Percentiles rank a stretch among this genome's conserved stretches.
Conservation (phyloP, 2,888 invertebrate genomes). For the Drosophila cognata region DNA sequence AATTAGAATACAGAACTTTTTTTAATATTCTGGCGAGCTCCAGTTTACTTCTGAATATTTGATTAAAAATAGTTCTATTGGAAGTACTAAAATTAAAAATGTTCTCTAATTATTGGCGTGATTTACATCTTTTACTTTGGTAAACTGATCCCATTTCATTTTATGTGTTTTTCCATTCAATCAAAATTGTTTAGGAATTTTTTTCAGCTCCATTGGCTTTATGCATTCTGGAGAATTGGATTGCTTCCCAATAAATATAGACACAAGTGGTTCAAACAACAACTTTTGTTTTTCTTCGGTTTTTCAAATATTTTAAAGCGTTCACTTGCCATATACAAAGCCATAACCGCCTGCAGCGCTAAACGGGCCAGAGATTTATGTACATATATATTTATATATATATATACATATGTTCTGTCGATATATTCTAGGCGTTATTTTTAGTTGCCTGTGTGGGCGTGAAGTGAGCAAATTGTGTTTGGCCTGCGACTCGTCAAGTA, state of each 20-base stretch:
- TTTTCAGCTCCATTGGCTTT: background rate
- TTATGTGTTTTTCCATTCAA: background rate
- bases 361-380: constrained; percentile 37
- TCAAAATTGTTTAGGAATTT: background rate
- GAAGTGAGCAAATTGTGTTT: constrained; percentile 57
- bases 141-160: background rate
- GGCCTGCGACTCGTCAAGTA: constrained; percentile 61
- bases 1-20: background rate
- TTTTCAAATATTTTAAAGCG: constrained; percentile 40
- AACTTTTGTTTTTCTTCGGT: constrained; percentile 5
- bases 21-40: background rate
- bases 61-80: background rate
- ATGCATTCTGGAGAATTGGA: constrained; percentile 39
- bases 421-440: constrained; percentile 56
- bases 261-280: constrained; percentile 35
- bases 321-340: constrained; percentile 41
- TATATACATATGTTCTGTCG: background rate
- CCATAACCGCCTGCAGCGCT: constrained; percentile 49
- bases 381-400: constrained; percentile 8
- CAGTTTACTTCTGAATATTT: background rate
- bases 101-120: background rate
- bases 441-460: constrained; percentile 68
- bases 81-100: background rate
- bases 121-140: background rate
- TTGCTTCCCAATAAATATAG: constrained; percentile 21